Evolutionary conservation across 1,140 invertebrate species (phyloP).

Genomic region (Luehdorfia chinensis): DNA sequence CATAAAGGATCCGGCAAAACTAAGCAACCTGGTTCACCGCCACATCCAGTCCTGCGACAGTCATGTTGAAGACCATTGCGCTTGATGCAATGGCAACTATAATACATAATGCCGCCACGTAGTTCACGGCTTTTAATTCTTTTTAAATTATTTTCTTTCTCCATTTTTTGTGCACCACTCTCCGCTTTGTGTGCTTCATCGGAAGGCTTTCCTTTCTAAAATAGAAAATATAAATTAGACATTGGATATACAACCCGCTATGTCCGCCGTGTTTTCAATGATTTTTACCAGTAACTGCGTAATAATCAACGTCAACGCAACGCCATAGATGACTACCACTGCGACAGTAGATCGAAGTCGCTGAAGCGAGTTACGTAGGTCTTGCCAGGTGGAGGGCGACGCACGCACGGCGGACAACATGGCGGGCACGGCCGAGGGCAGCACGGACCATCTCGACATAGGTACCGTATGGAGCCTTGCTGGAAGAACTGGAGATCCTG

Average conservation of each 20-base stretch:
- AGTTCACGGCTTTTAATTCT: slow-evolving; percentile 82
- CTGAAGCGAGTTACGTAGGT: slow-evolving; percentile 70
- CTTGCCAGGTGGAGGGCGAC: slow-evolving; percentile 63
- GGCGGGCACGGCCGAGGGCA: slow-evolving; percentile 54
- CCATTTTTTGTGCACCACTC: slow-evolving; percentile 54
- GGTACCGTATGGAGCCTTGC: slow-evolving; percentile 68
- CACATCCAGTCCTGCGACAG: slow-evolving; percentile 82
- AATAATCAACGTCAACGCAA: slow-evolving; percentile 24
- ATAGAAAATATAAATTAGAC: slow-evolving; percentile 19
- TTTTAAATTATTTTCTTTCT: slow-evolving; percentile 64
- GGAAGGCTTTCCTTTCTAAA: slow-evolving; percentile 46
- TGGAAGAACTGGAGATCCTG: slow-evolving; percentile 73
- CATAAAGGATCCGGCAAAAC: slow-evolving; percentile 83
- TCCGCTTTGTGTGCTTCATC: slow-evolving; percentile 40
- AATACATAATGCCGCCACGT: slow-evolving; percentile 81
- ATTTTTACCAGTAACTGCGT: slow-evolving; percentile 43
- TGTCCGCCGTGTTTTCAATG: slow-evolving; percentile 44
- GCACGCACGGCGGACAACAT: slow-evolving; percentile 62
- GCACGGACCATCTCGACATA: slow-evolving; percentile 55
- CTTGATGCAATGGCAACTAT: slow-evolving; percentile 84
- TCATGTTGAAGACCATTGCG: slow-evolving; percentile 87
- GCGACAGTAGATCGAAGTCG: slow-evolving; percentile 63
- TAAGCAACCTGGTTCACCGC: slow-evolving; percentile 82
- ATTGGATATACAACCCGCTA: slow-evolving; percentile 3
- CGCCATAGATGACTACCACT: slow-evolving; percentile 48